Percentiles rank a stretch among this genome's conserved stretches.
Conservation (phyloP, 2,797 vertebrate genomes). For the Mastacembelus armatus region DNA sequence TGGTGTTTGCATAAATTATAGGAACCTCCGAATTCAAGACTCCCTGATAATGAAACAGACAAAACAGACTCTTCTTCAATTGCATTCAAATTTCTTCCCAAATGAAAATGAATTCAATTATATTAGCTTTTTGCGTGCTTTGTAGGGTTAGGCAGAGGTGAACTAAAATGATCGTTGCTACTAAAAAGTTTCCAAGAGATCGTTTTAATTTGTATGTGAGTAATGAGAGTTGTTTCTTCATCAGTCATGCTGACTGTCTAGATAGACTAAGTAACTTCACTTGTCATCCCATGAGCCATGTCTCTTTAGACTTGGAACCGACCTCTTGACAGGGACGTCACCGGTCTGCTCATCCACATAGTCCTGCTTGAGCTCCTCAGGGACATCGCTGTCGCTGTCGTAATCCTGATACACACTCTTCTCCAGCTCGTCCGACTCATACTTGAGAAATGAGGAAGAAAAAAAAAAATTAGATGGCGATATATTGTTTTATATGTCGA, state of each 20-base stretch:
- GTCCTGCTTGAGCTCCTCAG: slow-evolving; percentile 97
- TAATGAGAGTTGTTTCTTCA: background rate
- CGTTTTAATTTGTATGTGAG: background rate
- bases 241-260: background rate
- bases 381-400: slow-evolving; percentile 97
- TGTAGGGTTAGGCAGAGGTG: slow-evolving; percentile 38
- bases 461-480: slow-evolving; percentile 12
- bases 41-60: slow-evolving; percentile 15
- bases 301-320: slow-evolving; percentile 37
- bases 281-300: background rate
- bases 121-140: no score
- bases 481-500: slow-evolving; percentile 51
- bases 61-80: background rate
- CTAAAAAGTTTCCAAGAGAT: slow-evolving; percentile 16
- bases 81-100: slow-evolving; percentile 42
- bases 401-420: slow-evolving; percentile 97
- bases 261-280: background rate
- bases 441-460: slow-evolving; percentile 76
- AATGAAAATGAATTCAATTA: slow-evolving; percentile 50
- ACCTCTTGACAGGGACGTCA: slow-evolving; percentile 95
- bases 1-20: slow-evolving; percentile 9
- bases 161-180: slow-evolving; percentile 36
- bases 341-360: slow-evolving; percentile 98
- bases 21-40: slow-evolving; percentile 20
- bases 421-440: slow-evolving; percentile 98